Conservation (phyloP, 2,113 vertebrate species). For the Helogale parvula region DNA sequence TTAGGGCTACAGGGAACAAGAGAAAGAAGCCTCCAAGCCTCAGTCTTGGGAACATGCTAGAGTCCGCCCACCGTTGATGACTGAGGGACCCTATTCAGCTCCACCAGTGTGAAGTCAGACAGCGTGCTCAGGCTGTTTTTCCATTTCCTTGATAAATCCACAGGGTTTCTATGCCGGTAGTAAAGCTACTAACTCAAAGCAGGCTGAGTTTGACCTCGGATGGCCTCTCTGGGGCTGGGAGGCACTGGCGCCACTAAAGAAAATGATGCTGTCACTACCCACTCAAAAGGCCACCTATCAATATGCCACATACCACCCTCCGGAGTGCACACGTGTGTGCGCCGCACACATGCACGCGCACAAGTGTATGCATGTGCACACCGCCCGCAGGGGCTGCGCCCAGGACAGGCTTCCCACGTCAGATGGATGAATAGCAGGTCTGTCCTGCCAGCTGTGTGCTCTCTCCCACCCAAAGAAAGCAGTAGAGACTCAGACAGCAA, state of each 20-base stretch:
- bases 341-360: background rate
- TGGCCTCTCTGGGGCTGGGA: constrained; percentile 59
- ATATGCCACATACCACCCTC: background rate
- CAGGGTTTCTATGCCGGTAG: background rate
- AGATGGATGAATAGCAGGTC: constrained; percentile 85
- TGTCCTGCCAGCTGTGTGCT: constrained; percentile 81
- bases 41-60: background rate
- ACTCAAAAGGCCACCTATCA: constrained; percentile 68
- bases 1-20: background rate
- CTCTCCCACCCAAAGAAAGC: constrained; percentile 66
- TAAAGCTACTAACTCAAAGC: background rate
- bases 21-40: background rate
- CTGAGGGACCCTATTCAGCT: background rate
- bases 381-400: constrained; percentile 61
- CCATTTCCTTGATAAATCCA: background rate
- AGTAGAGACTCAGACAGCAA: background rate
- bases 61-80: background rate
- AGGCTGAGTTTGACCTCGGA: constrained; percentile 1
- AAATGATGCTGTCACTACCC: constrained; percentile 38
- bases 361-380: constrained; percentile 17
- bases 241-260: background rate
- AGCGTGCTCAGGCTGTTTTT: background rate
- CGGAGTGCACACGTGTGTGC: background rate
- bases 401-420: constrained; percentile 67
- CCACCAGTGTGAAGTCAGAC: background rate